Conservation (phyloP, 2,113 vertebrate species). For the Pachypanchax playfairii region DNA sequence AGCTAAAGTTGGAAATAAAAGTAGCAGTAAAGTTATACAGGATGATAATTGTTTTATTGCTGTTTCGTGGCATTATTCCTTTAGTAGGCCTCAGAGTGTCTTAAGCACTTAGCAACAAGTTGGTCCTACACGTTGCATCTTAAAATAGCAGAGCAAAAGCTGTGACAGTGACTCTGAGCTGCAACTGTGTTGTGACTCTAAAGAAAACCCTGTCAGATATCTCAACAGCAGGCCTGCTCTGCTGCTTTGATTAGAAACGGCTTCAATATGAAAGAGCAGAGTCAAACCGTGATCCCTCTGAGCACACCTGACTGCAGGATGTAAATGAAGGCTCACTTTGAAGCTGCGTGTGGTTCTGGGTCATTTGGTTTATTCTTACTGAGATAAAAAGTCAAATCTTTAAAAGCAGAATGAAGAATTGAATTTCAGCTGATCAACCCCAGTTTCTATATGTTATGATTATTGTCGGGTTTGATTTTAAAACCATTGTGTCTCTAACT, state of each 20-base stretch:
- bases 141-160: constrained; percentile 51
- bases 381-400: constrained; percentile 30
- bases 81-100: constrained; percentile 37
- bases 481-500: too few species aligned
- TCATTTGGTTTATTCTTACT: constrained; percentile 29
- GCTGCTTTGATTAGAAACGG: constrained; percentile 58
- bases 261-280: constrained; percentile 8
- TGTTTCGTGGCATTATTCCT: constrained; percentile 37
- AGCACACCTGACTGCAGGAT: constrained; percentile 57
- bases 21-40: not conserved
- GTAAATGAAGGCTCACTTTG: constrained; percentile 55
- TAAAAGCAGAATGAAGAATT: constrained; percentile 2
- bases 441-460: too few species aligned
- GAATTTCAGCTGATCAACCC: too few species aligned
- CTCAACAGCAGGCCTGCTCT: constrained; percentile 63
- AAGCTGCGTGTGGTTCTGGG: constrained; percentile 6
- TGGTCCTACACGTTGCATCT: constrained; percentile 33
- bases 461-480: too few species aligned
- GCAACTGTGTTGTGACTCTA: constrained; percentile 35
- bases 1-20: too few species aligned
- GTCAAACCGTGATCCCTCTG: not conserved
- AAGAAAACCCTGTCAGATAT: constrained; percentile 35
- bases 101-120: constrained; percentile 17
- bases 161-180: constrained; percentile 13
- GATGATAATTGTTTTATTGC: constrained; percentile 9